Evolutionary conservation across 2,888 invertebrate genomes (phyloP).

Genomic region (Aleiodes alternator): DNA sequence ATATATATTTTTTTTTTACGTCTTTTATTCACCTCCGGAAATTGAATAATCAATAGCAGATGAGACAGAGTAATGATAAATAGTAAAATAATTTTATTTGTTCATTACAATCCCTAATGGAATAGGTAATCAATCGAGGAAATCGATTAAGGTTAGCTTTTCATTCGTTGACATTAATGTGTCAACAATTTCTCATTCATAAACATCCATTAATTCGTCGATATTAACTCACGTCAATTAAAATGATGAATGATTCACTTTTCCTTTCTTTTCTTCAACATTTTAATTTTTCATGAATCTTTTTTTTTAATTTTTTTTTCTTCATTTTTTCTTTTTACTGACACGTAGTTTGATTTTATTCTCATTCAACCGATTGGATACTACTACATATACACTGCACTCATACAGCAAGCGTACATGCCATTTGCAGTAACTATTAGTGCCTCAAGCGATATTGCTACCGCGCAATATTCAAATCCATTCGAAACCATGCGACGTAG

Average conservation of each 20-base stretch:
- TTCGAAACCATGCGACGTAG: slow-evolving; percentile 65
- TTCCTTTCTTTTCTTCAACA: neutral
- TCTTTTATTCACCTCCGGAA: neutral
- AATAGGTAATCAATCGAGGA: slow-evolving; percentile 4
- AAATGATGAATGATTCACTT: slow-evolving; percentile 11
- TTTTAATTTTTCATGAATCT: slow-evolving; percentile 20
- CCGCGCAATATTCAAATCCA: slow-evolving; percentile 73
- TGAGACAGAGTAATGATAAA: slow-evolving; percentile 3
- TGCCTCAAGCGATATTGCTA: slow-evolving; percentile 71
- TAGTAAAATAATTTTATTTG: slow-evolving; percentile 7
- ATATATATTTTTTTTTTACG: neutral
- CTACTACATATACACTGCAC: slow-evolving; percentile 41
- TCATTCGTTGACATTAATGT: neutral
- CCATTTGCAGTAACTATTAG: slow-evolving; percentile 68
- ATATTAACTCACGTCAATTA: neutral
- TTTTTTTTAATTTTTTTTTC: neutral
- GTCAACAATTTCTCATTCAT: neutral
- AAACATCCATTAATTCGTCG: slow-evolving; percentile 1
- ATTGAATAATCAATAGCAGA: neutral
- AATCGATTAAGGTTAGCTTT: slow-evolving; percentile 12
- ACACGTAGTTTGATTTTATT: slow-evolving; percentile 40
- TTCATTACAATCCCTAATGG: neutral
- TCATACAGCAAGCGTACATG: slow-evolving; percentile 32
- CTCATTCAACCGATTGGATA: slow-evolving; percentile 48
- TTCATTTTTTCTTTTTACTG: slow-evolving; percentile 1